Evolutionary conservation across 2,113 vertebrate genomes (phyloP), one percentile per base, ranked within the genome.

Genomic region (Ctenomys sociabilis): DNA sequence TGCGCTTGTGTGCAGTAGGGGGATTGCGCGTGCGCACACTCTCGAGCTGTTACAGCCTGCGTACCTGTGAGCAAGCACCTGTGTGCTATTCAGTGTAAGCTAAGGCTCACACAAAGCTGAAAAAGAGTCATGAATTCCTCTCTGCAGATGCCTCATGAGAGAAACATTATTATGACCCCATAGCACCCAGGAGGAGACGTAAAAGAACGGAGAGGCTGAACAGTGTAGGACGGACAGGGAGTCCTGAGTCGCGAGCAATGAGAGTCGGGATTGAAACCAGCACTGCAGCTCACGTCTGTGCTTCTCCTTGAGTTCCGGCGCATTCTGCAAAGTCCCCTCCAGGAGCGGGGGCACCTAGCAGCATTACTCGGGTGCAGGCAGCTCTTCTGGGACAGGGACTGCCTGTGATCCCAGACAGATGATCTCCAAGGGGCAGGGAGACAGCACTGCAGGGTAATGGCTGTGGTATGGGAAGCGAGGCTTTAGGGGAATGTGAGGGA

Each of bases 381-480:
- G 59, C 22, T 80, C 2, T 28, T n/a, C 24, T 1, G 2, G 70
- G 70, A 94, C 77, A 82, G 13, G 4, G n/a, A 92, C 61, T 83
- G 83, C 45, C 26, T 32, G 19, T 52, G 73, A 82, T 22, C 77
- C 66, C 45, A 81, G n/a, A 91, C 28, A 82, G 85, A 61, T 28
- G 19, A 14, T 43, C 59, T 22, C 30, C 80, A 40, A 63, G 63
- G 5, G 40, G 3, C 28, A 73, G 2, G 21, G 54, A 77, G 35
- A 13, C 85, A 90, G 90, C 22, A 85, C 57, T 82, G 30, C 63
- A 49, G 64, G 9, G 22, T 72, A 37, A 89, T 75, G 30, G 49
- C 19, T n/a, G 28, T 37, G 26, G 12, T 4, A 5, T 2, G 2
- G 26, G 2, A 9, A 0, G 11, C 4, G 26, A n/a, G 11, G 1